Percentiles rank a stretch among this genome's conserved stretches.
Evolutionary conservation across 2,888 invertebrate genomes (phyloP).

Genomic region (Lithophane socia): DNA sequence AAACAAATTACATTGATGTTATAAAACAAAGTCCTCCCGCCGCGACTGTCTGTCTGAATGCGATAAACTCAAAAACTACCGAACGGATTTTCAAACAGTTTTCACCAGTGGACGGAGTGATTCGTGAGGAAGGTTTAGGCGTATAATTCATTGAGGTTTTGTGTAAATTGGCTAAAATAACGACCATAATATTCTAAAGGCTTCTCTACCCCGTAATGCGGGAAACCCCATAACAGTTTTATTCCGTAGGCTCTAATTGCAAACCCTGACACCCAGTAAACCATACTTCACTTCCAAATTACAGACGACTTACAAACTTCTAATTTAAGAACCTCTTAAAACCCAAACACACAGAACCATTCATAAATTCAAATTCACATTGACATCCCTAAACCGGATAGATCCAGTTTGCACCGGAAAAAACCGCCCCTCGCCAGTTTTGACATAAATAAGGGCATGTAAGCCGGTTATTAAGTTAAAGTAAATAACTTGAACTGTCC

Average conservation of each 20-base stretch:
- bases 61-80: too few species aligned
- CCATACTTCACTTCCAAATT: slow-evolving; percentile 45
- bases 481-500: slow-evolving; percentile 75
- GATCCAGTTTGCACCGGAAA: slow-evolving; percentile 66
- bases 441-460: slow-evolving; percentile 73
- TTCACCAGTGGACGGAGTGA: too few species aligned
- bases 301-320: slow-evolving; percentile 52
- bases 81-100: too few species aligned
- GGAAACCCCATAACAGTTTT: neutral
- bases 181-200: neutral
- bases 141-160: too few species aligned
- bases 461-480: slow-evolving; percentile 76
- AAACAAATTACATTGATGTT: too few species aligned
- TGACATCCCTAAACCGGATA: slow-evolving; percentile 65
- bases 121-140: too few species aligned
- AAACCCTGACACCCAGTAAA: neutral
- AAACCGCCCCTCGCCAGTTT: slow-evolving; percentile 64
- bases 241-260: neutral
- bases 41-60: too few species aligned
- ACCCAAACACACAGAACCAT: slow-evolving; percentile 52
- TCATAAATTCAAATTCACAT: slow-evolving; percentile 68
- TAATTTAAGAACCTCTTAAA: slow-evolving; percentile 57
- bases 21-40: too few species aligned
- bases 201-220: neutral
- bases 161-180: too few species aligned